phyloP scores from a whole-genome alignment of 2,113 vertebrate genomes.

The Ranitomeya imitator region DNA sequence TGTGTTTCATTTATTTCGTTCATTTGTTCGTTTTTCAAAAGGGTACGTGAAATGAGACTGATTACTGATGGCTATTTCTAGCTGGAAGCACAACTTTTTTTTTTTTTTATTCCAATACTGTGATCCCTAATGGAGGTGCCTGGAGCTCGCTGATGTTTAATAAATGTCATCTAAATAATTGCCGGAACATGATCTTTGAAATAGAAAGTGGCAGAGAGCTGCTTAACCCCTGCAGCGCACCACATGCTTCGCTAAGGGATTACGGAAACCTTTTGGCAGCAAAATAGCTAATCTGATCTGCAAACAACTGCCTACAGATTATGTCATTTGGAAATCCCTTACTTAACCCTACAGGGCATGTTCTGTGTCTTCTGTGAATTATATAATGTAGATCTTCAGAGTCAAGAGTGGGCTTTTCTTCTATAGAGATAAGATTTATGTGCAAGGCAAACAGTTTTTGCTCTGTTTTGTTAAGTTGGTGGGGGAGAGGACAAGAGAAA shows the following conservation, averaged over 20 bases:
- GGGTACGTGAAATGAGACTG: slow-evolving; percentile 18
- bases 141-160: slow-evolving; percentile 1
- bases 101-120: slow-evolving; percentile 2
- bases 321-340: slow-evolving; percentile 25
- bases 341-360: not conserved
- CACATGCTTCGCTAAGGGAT: slow-evolving; percentile 21
- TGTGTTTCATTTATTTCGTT: slow-evolving; percentile 43
- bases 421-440: no score
- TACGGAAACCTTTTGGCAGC: slow-evolving; percentile 31
- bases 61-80: slow-evolving; percentile 29
- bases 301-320: slow-evolving; percentile 28
- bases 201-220: not conserved
- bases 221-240: slow-evolving; percentile 33
- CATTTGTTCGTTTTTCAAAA: slow-evolving; percentile 18
- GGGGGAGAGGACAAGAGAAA: no score
- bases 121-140: slow-evolving; percentile 31
- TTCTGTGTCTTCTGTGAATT: not conserved
- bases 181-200: slow-evolving; percentile 22
- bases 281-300: slow-evolving; percentile 33
- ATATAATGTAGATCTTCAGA: not conserved
- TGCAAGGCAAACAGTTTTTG: no score
- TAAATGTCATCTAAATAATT: slow-evolving; percentile 46
- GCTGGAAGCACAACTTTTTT: slow-evolving; percentile 15
- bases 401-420: not conserved
- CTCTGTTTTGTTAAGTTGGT: no score